Conservation (phyloP, 2,888 invertebrate genomes). For the Mesoligia furuncula region DNA sequence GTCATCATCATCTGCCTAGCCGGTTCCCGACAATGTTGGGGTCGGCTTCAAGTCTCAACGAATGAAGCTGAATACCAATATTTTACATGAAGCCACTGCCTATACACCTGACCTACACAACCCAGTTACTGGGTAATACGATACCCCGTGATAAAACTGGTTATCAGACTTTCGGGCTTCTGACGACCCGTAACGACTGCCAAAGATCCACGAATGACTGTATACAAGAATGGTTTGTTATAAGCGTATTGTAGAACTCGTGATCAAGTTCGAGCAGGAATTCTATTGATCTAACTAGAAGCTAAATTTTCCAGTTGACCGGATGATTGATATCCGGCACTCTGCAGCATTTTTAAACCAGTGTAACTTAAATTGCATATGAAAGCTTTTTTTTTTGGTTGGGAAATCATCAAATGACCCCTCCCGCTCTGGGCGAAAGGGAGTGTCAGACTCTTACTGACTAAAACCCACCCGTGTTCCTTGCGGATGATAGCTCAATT, state of each 20-base stretch:
- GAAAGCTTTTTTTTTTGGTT: too few relatives aligned
- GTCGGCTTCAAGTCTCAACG: background rate
- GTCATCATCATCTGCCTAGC: too few relatives aligned
- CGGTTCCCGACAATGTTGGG: too few relatives aligned
- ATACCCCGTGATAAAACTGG: background rate
- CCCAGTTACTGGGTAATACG: background rate
- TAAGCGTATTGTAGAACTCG: background rate
- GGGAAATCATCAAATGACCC: too few relatives aligned
- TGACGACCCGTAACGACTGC: background rate
- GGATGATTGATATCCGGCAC: constrained; percentile 49
- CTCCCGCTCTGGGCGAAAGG: too few relatives aligned
- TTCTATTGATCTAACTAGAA: constrained; percentile 29
- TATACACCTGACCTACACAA: background rate
- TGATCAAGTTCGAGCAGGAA: constrained; percentile 9
- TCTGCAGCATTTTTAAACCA: constrained; percentile 21
- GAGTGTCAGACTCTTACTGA: too few relatives aligned
- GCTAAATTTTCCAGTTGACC: background rate
- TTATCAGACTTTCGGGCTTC: background rate
- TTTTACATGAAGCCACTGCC: too few relatives aligned
- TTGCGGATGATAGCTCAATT: too few relatives aligned
- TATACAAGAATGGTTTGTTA: background rate
- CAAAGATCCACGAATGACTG: background rate
- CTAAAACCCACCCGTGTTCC: too few relatives aligned
- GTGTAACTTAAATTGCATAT: constrained; percentile 21
- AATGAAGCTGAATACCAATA: too few relatives aligned